Evolutionary conservation across 2,113 vertebrate genomes (phyloP).

Genomic region (Mormyrus lacerda): DNA sequence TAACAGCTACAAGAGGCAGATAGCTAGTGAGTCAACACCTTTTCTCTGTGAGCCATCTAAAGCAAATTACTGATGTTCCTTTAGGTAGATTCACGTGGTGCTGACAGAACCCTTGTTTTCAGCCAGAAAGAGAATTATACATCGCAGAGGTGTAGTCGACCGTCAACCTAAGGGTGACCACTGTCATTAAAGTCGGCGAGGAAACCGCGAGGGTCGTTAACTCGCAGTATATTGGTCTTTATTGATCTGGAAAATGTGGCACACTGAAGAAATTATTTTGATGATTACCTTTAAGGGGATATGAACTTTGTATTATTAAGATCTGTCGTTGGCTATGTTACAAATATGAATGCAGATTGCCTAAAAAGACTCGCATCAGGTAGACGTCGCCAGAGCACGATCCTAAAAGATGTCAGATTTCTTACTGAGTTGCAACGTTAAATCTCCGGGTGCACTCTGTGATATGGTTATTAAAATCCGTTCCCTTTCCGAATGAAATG

Average conservation of each 20-base stretch:
- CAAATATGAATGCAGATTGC: background rate
- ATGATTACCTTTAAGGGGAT: background rate
- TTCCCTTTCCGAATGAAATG: background rate
- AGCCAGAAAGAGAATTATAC: background rate
- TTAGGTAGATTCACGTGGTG: background rate
- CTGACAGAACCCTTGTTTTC: background rate
- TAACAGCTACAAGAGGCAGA: background rate
- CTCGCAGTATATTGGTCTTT: background rate
- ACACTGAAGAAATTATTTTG: background rate
- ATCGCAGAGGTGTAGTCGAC: background rate
- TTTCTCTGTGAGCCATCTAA: background rate
- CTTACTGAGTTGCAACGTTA: background rate
- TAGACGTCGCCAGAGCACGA: background rate
- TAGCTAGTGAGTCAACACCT: background rate
- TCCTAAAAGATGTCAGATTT: background rate
- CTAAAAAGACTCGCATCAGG: background rate
- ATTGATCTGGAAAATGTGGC: background rate
- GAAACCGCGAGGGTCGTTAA: background rate
- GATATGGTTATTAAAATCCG: background rate
- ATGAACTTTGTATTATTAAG: background rate
- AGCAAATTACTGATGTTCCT: background rate
- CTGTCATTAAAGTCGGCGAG: background rate
- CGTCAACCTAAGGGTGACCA: background rate
- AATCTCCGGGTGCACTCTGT: background rate
- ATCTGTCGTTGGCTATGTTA: background rate